These are phyloP conservation scores for Mus musculus DNA, from an alignment of 2,113 vertebrate genomes.

Conservation along the genomic window GRCm39 chr1:160420001-160420500, in stretches of 20 bases:
- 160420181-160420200: conserved; percentile 27
- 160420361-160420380: neutral
- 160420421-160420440: neutral
- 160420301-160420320: neutral
- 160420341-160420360: neutral
- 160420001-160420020: conserved; percentile 58
- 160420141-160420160: conserved; percentile 35
- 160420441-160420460: neutral
- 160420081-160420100: conserved; percentile 64
- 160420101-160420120: conserved; percentile 51
- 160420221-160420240: neutral
- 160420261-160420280: neutral
- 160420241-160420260: neutral
- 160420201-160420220: conserved; percentile 53
- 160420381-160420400: neutral
- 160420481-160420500: neutral
- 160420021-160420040: conserved; percentile 54
- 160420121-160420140: conserved; percentile 49
- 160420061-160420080: conserved; percentile 64
- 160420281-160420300: neutral
- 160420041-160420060: conserved; percentile 56
- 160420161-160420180: conserved; percentile 21
- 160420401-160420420: neutral
- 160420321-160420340: neutral
- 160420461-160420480: neutral